These are phyloP conservation scores for Rhagoletis zephyria DNA, from an alignment of 1,140 invertebrate species.

Conservation along the genomic window DNA sequence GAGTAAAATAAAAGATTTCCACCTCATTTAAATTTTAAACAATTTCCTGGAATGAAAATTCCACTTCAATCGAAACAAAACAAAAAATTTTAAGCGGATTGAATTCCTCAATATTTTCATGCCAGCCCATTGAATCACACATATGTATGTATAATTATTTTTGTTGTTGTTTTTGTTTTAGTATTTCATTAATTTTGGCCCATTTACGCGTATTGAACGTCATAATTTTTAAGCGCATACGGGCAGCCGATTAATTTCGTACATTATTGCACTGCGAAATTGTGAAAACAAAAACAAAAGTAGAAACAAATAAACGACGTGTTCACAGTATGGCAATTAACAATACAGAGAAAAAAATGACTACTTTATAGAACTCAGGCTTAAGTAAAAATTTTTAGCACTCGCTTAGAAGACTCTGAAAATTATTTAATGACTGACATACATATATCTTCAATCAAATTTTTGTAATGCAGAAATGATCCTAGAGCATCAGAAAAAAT, in stretches of 20 bases:
- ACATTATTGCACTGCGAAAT: slow-evolving; percentile 1
- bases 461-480: no score
- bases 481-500: no score
- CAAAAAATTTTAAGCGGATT: background rate
- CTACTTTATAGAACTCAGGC: no score
- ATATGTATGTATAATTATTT: no score
- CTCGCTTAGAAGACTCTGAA: no score
- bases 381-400: no score
- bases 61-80: slow-evolving; percentile 22
- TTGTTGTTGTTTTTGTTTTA: background rate
- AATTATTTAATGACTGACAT: no score
- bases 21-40: slow-evolving; percentile 20
- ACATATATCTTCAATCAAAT: no score
- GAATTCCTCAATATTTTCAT: background rate
- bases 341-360: background rate
- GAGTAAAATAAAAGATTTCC: background rate
- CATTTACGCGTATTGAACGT: slow-evolving; percentile 12
- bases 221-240: background rate
- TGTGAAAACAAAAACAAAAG: background rate
- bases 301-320: background rate
- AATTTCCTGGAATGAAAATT: slow-evolving; percentile 34
- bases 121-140: background rate
- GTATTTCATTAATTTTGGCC: slow-evolving; percentile 14
- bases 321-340: background rate
- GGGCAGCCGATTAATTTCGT: background rate